phyloP scores from a whole-genome alignment of 2,888 invertebrate species.

The Agonopterix subpropinquella region DNA sequence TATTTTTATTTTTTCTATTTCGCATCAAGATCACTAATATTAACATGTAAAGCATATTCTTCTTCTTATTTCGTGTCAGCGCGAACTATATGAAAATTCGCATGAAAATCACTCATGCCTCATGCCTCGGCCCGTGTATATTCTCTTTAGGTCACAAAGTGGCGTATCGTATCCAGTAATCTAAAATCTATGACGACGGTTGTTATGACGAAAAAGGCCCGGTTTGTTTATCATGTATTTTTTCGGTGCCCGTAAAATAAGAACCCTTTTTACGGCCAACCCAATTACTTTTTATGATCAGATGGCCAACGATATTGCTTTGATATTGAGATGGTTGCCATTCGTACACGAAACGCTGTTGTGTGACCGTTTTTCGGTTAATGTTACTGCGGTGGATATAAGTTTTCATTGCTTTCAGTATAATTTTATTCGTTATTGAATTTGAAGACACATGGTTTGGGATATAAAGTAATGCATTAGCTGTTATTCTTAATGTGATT shows the following conservation, averaged over 20 bases:
- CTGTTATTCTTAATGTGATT: too few relatives aligned
- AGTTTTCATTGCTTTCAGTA: conserved; percentile 29
- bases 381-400: conserved; percentile 22
- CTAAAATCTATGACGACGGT: conserved; percentile 15
- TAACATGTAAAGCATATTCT: too few relatives aligned
- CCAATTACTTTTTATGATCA: conserved; percentile 72
- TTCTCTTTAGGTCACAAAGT: not conserved
- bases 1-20: too few relatives aligned
- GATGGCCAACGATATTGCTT: conserved; percentile 58
- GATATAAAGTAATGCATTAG: too few relatives aligned
- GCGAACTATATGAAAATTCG: too few relatives aligned
- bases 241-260: conserved; percentile 64
- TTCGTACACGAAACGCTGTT: conserved; percentile 37
- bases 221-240: conserved; percentile 67
- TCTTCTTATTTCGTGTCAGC: too few relatives aligned
- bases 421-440: conserved; percentile 20
- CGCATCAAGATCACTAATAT: too few relatives aligned
- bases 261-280: conserved; percentile 68
- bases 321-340: conserved; percentile 54
- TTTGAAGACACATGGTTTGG: too few relatives aligned
- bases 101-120: too few relatives aligned
- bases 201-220: conserved; percentile 40
- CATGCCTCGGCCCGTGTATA: too few relatives aligned
- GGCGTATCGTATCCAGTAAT: conserved; percentile 21
- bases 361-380: conserved; percentile 24